Evolutionary conservation across 2,797 vertebrate species (phyloP).

Genomic region (Orestias chungarensis): DNA sequence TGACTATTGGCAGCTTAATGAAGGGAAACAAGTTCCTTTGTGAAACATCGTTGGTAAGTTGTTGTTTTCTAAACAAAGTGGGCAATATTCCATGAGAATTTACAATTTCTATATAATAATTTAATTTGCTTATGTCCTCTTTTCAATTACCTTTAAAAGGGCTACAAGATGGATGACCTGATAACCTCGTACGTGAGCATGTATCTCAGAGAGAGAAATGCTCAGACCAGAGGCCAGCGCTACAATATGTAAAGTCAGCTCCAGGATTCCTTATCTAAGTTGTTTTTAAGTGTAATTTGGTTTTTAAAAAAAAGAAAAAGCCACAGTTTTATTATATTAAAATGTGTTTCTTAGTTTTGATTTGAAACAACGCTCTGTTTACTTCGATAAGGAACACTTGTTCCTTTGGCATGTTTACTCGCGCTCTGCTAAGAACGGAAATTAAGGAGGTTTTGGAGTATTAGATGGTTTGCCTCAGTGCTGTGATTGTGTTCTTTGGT

Average conservation of each 20-base stretch:
- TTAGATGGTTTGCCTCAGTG: not conserved
- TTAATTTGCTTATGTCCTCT: slow-evolving; percentile 23
- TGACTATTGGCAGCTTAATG: slow-evolving; percentile 90
- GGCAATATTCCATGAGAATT: not conserved
- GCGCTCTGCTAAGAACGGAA: not conserved
- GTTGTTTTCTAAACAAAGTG: not conserved
- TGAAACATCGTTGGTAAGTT: slow-evolving; percentile 95
- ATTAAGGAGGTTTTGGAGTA: not conserved
- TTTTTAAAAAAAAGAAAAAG: no score
- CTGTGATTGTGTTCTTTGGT: not conserved
- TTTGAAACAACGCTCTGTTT: slow-evolving; percentile 16
- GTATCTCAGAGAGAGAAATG: slow-evolving; percentile 77
- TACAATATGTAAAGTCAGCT: slow-evolving; percentile 55
- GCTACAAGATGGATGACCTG: slow-evolving; percentile 99
- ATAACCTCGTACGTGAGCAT: slow-evolving; percentile 90
- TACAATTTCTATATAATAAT: not conserved
- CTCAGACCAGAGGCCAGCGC: slow-evolving; percentile 71
- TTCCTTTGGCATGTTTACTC: not conserved
- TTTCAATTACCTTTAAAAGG: slow-evolving; percentile 74
- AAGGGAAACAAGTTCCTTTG: slow-evolving; percentile 91
- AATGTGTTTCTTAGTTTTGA: slow-evolving; percentile 25
- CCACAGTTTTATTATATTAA: slow-evolving; percentile 14
- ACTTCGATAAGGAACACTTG: not conserved
- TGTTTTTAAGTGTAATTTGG: slow-evolving; percentile 7
- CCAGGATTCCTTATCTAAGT: not conserved